Evolutionary conservation across 2,797 vertebrate species (phyloP).

Genomic region (Neosalanx taihuensis): DNA sequence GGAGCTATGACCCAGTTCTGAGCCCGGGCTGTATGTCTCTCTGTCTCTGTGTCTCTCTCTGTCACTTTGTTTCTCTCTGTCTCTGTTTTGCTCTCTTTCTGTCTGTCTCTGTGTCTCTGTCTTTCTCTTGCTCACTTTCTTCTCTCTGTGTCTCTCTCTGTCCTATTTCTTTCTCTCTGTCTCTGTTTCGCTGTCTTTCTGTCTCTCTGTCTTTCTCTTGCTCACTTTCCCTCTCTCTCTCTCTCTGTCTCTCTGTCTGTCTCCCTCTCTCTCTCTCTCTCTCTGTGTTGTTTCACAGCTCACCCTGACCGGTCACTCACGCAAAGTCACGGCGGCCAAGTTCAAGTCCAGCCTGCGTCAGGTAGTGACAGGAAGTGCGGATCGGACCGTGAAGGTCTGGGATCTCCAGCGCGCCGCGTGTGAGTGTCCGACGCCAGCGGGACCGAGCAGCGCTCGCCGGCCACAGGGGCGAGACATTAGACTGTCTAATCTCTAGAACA

Average conservation of each 20-base stretch:
- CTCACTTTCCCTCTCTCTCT: too few species aligned
- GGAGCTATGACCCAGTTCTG: not conserved
- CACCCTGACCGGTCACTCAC: conserved; percentile 83
- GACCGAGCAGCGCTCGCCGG: not conserved
- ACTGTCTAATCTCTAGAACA: not conserved
- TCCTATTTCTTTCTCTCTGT: too few species aligned
- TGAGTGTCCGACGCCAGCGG: conserved; percentile 58
- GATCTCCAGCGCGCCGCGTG: conserved; percentile 81
- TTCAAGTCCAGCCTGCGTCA: conserved; percentile 76
- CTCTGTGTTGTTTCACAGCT: conserved; percentile 61
- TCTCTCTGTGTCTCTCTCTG: too few species aligned
- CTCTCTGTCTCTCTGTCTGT: too few species aligned
- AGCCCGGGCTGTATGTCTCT: not conserved
- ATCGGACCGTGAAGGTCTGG: conserved; percentile 83
- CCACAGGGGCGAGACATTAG: not conserved
- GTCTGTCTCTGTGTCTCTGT: too few species aligned
- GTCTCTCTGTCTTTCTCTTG: too few species aligned
- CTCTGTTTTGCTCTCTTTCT: too few species aligned
- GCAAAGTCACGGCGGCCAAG: conserved; percentile 85
- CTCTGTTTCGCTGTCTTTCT: too few species aligned
- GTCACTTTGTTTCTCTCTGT: not conserved
- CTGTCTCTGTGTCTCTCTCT: not conserved
- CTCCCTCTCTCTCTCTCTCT: conserved; percentile 11
- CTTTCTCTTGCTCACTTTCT: too few species aligned
- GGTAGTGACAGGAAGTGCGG: conserved; percentile 84